Percentiles rank a stretch among this genome's conserved stretches.
Evolutionary conservation across 2,888 invertebrate genomes (phyloP).

Genomic region (Hemaris fuciformis): DNA sequence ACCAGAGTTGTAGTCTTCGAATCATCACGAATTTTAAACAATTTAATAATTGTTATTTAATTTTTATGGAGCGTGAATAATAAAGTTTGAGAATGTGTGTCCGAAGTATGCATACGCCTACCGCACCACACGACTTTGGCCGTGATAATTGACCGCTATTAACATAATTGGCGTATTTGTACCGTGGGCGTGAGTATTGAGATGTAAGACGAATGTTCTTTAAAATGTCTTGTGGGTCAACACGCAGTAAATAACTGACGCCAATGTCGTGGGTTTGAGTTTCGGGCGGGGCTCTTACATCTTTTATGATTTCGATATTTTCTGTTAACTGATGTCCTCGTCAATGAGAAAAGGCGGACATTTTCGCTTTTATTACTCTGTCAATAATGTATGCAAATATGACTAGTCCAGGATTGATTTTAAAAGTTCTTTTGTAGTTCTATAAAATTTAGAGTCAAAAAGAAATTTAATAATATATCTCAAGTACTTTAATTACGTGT

Average conservation of each 20-base stretch:
- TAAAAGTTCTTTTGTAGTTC: too few relatives aligned
- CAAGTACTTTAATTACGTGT: too few relatives aligned
- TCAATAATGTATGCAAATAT: too few relatives aligned
- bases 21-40: too few relatives aligned
- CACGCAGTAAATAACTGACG: background rate
- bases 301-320: background rate
- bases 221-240: background rate
- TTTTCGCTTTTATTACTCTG: too few relatives aligned
- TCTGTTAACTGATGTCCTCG: background rate
- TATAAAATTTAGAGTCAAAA: too few relatives aligned
- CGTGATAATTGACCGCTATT: conserved; percentile 20
- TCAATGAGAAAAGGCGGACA: too few relatives aligned
- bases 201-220: conserved; percentile 20
- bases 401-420: too few relatives aligned
- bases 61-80: background rate
- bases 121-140: conserved; percentile 11
- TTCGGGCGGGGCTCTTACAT: background rate
- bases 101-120: conserved; percentile 18
- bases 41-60: too few relatives aligned
- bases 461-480: too few relatives aligned
- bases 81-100: conserved; percentile 8
- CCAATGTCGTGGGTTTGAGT: background rate
- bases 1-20: too few relatives aligned
- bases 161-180: conserved; percentile 27
- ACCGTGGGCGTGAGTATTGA: conserved; percentile 22